A percentile compares a stretch with the other conserved stretches of the same genome.
phyloP scores from a whole-genome alignment of 2,888 invertebrate species.

The Seira sanloemensis region DNA sequence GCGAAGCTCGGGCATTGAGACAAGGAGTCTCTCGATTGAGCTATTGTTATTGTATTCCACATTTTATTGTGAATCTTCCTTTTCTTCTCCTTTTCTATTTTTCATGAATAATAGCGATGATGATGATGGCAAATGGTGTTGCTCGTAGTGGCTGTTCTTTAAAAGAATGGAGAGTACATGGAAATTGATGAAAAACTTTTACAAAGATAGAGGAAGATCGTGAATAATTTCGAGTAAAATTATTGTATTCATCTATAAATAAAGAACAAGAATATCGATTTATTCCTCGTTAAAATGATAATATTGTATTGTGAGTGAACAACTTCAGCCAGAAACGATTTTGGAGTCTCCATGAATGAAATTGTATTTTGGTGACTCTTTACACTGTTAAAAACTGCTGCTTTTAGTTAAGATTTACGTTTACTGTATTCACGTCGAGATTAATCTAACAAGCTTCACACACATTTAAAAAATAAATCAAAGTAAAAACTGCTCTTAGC shows the following conservation, averaged over 20 bases:
- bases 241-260: background rate
- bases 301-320: too few species aligned
- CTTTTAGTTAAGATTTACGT: too few species aligned
- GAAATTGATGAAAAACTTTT: background rate
- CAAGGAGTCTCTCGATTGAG: conserved; percentile 58
- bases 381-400: too few species aligned
- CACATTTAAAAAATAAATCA: too few species aligned
- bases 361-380: too few species aligned
- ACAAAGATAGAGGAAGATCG: background rate
- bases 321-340: too few species aligned
- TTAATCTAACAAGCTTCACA: too few species aligned
- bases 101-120: conserved; percentile 52
- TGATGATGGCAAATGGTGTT: background rate
- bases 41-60: conserved; percentile 55
- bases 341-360: too few species aligned
- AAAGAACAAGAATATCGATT: too few species aligned
- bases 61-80: conserved; percentile 63
- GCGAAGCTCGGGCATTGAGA: conserved; percentile 39
- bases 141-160: background rate
- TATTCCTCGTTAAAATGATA: too few species aligned
- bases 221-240: background rate
- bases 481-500: too few species aligned
- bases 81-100: conserved; percentile 39
- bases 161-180: background rate
- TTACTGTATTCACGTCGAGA: too few species aligned